phyloP scores from a whole-genome alignment of 2,888 invertebrate species.

The Drosophila phalerata region DNA sequence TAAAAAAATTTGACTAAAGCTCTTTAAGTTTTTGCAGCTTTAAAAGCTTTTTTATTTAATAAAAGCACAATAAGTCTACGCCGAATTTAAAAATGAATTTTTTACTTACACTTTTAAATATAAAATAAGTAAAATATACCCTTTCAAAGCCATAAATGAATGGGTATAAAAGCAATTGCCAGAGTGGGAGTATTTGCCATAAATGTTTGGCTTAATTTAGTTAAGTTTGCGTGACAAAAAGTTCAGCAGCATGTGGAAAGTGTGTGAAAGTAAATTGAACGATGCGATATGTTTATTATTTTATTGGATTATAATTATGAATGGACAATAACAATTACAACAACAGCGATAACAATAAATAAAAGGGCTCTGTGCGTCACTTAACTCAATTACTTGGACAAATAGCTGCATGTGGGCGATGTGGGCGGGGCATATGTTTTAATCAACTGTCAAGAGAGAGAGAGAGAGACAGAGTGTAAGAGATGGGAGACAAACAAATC shows the following conservation, averaged over 20 bases:
- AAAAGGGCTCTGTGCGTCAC: conserved; percentile 54
- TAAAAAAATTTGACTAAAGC: too few species aligned
- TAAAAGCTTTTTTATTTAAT: not conserved
- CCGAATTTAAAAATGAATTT: not conserved
- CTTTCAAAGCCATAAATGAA: not conserved
- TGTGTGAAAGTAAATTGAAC: conserved; percentile 77
- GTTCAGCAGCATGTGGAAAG: conserved; percentile 48
- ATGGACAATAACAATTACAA: conserved; percentile 46
- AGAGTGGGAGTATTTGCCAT: conserved; percentile 42
- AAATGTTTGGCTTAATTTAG: conserved; percentile 78
- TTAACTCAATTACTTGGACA: conserved; percentile 69
- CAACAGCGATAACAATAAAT: conserved; percentile 21
- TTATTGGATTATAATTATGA: conserved; percentile 80
- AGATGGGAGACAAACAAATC: conserved; percentile 56
- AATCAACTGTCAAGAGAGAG: conserved; percentile 40
- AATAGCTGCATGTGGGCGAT: conserved; percentile 35
- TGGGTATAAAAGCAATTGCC: conserved; percentile 39
- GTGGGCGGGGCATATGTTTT: conserved; percentile 47
- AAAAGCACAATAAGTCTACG: too few species aligned
- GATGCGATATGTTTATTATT: conserved; percentile 78
- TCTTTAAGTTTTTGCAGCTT: not conserved
- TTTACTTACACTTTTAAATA: not conserved
- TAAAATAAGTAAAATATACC: not conserved
- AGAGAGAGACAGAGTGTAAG: not conserved
- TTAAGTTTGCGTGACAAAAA: conserved; percentile 77